Evolutionary conservation across 2,113 vertebrate species (phyloP), one percentile per base, ranked within the genome.

Genomic region (Ciconia boyciana): DNA sequence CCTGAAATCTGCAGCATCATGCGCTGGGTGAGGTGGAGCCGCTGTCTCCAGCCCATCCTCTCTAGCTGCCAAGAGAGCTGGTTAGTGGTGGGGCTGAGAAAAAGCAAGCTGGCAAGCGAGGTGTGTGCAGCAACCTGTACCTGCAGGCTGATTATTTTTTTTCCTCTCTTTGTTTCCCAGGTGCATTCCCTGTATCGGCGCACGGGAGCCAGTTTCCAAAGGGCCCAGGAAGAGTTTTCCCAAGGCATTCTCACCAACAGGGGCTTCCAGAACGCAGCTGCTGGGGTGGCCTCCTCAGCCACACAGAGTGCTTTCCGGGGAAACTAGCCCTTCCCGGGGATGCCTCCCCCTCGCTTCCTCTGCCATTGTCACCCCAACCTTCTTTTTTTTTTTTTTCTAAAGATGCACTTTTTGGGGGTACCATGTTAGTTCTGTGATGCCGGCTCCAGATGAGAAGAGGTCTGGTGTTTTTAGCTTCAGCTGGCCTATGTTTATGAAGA

Each of bases 221-320:
- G 99, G 92, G 99, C 99, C 8, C 99, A 99, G 93, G 98, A 99
- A 62, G 99, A 99, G 97, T 99, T 99, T 91, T 99, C 99, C 81
- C 98, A 98, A 19, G 99, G 98, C 62, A 99, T 99, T 94, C 97
- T 99, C 95, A 98, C 95, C 95, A 99, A 98, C 98, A 97, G 98
- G 80, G 97, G 97, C 83, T 98, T 99, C 97, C 99, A 99, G 96
- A 98, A 49, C 0, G 98, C 98, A 0, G 99, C 99, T 0, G 51
- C 99, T 1, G 97, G 97, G 2, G 99, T 98, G 1, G 99, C 99
- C 49, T 96, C 98, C 39, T 96, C 99, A 1, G 98, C 99, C 7
- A 98, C 99, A 61, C 99, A 98, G 94, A 97, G 95, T 6, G 95
- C 98, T 78, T 99, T 99, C 89, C 97, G 98, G 83, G 97, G 97